A percentile compares a stretch with the other conserved stretches of the same genome.
Evolutionary conservation across 2,888 invertebrate genomes (phyloP).

Genomic region (Theretra japonica): DNA sequence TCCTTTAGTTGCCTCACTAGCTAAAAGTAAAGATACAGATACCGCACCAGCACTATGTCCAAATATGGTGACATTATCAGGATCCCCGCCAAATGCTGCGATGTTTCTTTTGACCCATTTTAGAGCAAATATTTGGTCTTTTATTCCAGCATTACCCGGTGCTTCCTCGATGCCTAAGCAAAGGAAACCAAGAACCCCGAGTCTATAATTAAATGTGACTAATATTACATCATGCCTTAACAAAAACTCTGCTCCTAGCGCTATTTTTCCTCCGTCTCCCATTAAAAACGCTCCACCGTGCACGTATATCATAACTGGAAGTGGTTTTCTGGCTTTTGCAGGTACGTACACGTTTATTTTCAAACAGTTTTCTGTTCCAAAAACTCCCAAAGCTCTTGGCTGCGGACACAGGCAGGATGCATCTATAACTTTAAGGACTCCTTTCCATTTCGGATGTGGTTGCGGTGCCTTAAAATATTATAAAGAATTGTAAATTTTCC

Average conservation of each 20-base stretch:
- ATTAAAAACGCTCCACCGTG: constrained; percentile 75
- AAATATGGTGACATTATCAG: constrained; percentile 72
- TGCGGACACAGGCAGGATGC: constrained; percentile 69
- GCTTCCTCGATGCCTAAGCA: constrained; percentile 74
- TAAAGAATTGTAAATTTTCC: not conserved
- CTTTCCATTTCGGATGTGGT: constrained; percentile 72
- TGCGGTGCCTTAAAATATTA: constrained; percentile 63
- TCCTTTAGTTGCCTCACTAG: constrained; percentile 64
- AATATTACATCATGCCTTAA: constrained; percentile 69
- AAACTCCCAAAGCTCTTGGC: constrained; percentile 47
- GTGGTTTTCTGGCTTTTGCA: constrained; percentile 47
- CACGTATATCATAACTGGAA: constrained; percentile 76
- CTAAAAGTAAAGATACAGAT: constrained; percentile 63
- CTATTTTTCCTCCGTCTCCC: constrained; percentile 70
- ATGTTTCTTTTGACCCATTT: constrained; percentile 77
- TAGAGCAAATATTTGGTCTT: constrained; percentile 75
- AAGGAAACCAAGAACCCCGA: constrained; percentile 72
- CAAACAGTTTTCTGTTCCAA: constrained; percentile 73
- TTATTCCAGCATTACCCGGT: constrained; percentile 76
- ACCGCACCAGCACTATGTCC: constrained; percentile 77
- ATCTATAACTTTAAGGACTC: constrained; percentile 68
- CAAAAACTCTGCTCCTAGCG: constrained; percentile 71
- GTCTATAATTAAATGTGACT: constrained; percentile 76
- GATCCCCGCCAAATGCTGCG: constrained; percentile 74
- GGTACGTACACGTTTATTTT: constrained; percentile 74